Conservation (phyloP, 53 echinoderm and acorn worm species). For the Hippasteria phrygiana region DNA sequence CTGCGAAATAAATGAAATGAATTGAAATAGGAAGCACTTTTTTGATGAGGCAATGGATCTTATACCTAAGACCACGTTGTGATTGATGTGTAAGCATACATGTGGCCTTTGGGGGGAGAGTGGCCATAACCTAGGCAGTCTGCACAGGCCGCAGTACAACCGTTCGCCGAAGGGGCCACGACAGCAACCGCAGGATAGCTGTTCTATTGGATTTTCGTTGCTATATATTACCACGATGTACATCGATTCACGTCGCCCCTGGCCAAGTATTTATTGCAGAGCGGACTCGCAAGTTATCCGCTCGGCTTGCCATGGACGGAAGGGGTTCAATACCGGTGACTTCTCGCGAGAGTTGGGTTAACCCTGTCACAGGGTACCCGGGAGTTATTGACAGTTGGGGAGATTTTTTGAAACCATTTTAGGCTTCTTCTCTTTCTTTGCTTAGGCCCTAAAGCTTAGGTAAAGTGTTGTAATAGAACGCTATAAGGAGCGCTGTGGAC, state of each 20-base stretch:
- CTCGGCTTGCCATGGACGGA: background rate
- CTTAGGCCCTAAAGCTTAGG: too few species aligned
- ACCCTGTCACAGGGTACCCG: background rate
- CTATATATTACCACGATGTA: background rate
- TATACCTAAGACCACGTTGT: too few species aligned
- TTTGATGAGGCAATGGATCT: too few species aligned
- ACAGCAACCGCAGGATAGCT: background rate
- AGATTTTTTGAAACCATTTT: background rate
- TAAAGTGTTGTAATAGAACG: too few species aligned
- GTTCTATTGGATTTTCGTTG: background rate
- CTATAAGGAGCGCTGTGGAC: too few species aligned
- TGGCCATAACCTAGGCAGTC: background rate
- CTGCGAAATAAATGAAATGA: too few species aligned
- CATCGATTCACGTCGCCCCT: slow-evolving; percentile 17
- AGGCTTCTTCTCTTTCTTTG: too few species aligned
- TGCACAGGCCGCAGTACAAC: too few species aligned
- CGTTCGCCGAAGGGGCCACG: too few species aligned
- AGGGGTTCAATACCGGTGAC: background rate
- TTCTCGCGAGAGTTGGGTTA: background rate
- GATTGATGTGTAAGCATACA: too few species aligned
- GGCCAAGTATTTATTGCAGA: slow-evolving; percentile 21
- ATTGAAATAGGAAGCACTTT: too few species aligned
- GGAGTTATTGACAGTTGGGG: background rate
- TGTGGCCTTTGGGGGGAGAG: background rate
- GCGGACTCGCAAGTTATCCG: background rate